Percentiles rank a stretch among this genome's conserved stretches.
Conservation (phyloP, 2,113 vertebrate genomes). For the Donacobius atricapilla region DNA sequence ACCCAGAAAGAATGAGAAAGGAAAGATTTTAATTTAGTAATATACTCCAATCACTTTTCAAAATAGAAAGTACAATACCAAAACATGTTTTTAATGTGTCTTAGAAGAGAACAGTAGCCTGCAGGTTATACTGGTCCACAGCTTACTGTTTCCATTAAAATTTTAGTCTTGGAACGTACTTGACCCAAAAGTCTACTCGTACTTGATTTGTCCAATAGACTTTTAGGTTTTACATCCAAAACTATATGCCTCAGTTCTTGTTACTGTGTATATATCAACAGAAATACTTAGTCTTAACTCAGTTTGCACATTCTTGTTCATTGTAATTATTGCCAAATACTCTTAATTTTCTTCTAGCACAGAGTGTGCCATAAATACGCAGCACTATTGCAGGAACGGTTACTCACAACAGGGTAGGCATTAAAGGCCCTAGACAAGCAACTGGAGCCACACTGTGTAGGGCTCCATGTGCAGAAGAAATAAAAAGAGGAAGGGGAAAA, state of each 20-base stretch:
- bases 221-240: not conserved
- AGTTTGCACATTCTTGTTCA: not conserved
- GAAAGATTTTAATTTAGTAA: not conserved
- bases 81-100: not conserved
- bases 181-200: not conserved
- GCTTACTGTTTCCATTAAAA: not conserved
- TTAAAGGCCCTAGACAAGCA: not conserved
- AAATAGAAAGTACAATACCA: not conserved
- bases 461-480: not conserved
- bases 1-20: not conserved
- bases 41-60: not conserved
- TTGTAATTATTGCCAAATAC: not conserved
- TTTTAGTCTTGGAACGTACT: not conserved
- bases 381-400: not conserved
- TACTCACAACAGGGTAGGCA: not conserved
- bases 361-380: not conserved
- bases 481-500: not conserved
- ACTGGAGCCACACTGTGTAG: not conserved
- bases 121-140: not conserved
- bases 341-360: constrained; percentile 16
- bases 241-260: not conserved
- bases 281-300: constrained; percentile 13
- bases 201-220: not conserved
- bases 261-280: not conserved
- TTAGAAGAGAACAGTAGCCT: not conserved